Evolutionary conservation across 1,140 invertebrate species (phyloP), one percentile per base, ranked within the genome.

Genomic region (Saxidomus purpurata): DNA sequence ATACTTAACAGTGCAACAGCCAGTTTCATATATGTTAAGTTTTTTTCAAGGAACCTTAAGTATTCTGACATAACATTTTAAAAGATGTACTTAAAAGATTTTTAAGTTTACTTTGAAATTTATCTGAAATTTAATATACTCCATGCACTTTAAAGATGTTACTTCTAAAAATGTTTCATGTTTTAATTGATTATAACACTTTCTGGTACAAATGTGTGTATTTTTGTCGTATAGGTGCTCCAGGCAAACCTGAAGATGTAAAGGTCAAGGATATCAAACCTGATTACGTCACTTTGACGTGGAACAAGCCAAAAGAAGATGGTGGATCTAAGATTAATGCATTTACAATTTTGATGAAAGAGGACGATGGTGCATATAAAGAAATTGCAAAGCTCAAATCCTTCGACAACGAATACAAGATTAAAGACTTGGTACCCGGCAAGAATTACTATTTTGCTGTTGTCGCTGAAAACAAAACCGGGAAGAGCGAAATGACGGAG

Each of bases 401-500:
- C 38, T 97, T 98, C 89, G 98, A 95, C 22, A 91, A 80, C 0
- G 98, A 97, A 90, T 99, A 98, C 95, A 99, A 98, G 0, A 98
- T 99, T 0, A 97, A 98, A 94, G 97, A 98, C 92, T 96, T 99
- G 28, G 97, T 97, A 8, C 98, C 99, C 96, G 98, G 98, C 36
- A 98, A 99, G 95, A 98, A 98, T 94, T 99, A 99, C 95, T 98
- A 99, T 96, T 99, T 99, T 95, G 97, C 99, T 93, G 98, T 99
- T 3, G 97, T 97, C 17, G 99, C 99, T 40, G 97, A 98, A 31
- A 99, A 99, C 96, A 98, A 98, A 43, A 98, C 98, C 81, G 99
- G 99, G 36, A 96, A 98, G 93, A 98, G 99, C 74, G 98, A 98
- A 96, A 97, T 98, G 31, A 99, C 98, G 88, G 98, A 99, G 82